Base-by-base conservation (phyloP, 2,113 vertebrate species). In the Numenius arquata region DNA sequence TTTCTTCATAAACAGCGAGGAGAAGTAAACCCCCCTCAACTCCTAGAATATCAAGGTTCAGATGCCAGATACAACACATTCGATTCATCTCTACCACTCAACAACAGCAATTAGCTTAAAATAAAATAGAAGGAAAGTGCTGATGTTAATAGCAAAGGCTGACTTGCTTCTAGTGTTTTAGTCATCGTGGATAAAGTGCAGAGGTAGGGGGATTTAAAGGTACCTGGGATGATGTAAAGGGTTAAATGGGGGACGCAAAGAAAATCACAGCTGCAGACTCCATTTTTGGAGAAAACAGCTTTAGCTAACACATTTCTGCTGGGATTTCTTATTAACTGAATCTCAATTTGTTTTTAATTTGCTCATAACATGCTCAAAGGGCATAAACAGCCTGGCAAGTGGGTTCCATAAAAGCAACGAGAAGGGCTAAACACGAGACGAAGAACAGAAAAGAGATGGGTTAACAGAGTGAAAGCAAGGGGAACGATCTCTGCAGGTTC, bases 291-390 rank as follows among this genome's bases (percentile, higher is more conserved):
- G 55, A 50, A 66, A 88, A 73, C 29, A 38, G 70, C 82, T 82
- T 72, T 45, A 85, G 32, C 15, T 62, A 65, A 78, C 5, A 20
- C 12, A 11, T 59, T 84, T 71, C 76, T 90, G 47, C 47, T 32
- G 55, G 73, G 77, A 83, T 88, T 91, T 93, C 71, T 81, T 73
- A 78, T 11, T 74, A 87, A 63, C 47, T 56, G 82, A 73, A 71
- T 79, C 95, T 79, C 84, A 88, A 21, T 72, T 34, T 48, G 75
- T 36, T 94, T 71, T 85, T 50, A n/a, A 73, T 93, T 77, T 88
- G 55, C 17, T 75, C 56, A 32, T 45, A 90, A 22, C 18, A 19
- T 1, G 40, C 75, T 81, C 58, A 32, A 68, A 96, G 79, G 92
- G 34, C 34, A 11, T 32, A 59, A 88, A 80, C 5, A 41, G 72